Conservation (phyloP, 2,113 vertebrate species). For the Elephas maximus region DNA sequence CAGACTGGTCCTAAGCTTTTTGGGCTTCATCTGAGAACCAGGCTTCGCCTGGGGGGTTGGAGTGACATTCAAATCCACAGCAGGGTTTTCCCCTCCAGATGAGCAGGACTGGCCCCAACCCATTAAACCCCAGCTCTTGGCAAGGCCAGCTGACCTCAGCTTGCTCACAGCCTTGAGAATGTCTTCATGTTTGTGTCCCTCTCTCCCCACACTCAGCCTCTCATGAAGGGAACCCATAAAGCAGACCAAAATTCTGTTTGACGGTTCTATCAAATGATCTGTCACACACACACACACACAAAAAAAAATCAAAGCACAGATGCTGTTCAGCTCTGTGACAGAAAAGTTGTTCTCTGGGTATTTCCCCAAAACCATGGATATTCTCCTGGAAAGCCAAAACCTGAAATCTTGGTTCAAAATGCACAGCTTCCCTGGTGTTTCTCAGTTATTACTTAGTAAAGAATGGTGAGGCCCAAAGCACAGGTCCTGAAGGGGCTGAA, state of each 20-base stretch:
- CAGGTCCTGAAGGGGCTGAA: not conserved
- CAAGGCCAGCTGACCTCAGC: constrained; percentile 22
- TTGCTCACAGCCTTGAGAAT: constrained; percentile 46
- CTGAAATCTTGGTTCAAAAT: constrained; percentile 61
- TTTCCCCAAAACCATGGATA: constrained; percentile 59
- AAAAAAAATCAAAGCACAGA: constrained; percentile 82
- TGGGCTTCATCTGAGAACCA: not conserved
- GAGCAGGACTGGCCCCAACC: not conserved
- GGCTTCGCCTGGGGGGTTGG: constrained; percentile 51
- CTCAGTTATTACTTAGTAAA: not conserved
- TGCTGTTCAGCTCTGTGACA: constrained; percentile 70
- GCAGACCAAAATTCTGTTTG: constrained; percentile 83
- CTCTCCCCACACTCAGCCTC: not conserved
- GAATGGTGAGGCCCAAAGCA: too few species aligned
- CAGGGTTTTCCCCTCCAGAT: not conserved
- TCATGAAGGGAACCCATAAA: constrained; percentile 41
- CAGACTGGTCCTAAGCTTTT: constrained; percentile 43
- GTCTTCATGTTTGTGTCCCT: not conserved
- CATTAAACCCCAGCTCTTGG: constrained; percentile 17
- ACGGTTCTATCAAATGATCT: constrained; percentile 80
- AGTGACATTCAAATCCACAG: not conserved
- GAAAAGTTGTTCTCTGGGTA: constrained; percentile 39
- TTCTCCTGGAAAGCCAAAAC: constrained; percentile 64
- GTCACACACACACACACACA: constrained; percentile 73
- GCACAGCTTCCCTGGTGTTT: constrained; percentile 39